Percentiles rank a stretch among this genome's conserved stretches.
These are phyloP conservation scores for Taxidea taxus DNA, from an alignment of 2,113 vertebrate species.

Conservation along the genomic window DNA sequence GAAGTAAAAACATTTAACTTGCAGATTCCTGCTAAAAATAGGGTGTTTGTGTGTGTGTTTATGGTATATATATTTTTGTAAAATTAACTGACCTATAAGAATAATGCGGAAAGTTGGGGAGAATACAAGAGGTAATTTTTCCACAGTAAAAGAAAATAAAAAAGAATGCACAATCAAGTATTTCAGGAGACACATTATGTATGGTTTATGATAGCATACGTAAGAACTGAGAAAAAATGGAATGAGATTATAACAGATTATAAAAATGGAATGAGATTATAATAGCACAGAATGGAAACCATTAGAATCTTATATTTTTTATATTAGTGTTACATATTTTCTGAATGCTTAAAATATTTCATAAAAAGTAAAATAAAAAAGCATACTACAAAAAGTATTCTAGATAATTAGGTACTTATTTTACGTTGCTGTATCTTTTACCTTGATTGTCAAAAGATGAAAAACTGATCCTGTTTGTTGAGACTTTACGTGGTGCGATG, in stretches of 20 bases:
- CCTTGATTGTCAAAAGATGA: not conserved
- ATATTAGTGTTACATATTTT: not conserved
- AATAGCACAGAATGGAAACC: not conserved
- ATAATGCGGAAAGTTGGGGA: not conserved
- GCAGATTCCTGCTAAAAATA: not conserved
- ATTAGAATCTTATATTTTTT: not conserved
- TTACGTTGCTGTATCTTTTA: not conserved
- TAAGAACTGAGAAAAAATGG: not conserved
- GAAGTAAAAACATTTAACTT: constrained; percentile 2
- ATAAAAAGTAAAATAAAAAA: not conserved
- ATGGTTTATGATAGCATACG: not conserved
- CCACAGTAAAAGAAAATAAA: not conserved
- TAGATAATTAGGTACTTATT: not conserved
- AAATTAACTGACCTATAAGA: not conserved
- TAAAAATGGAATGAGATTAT: not conserved
- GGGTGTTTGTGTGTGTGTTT: not conserved
- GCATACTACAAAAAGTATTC: not conserved
- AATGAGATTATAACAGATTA: not conserved
- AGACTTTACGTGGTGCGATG: not conserved
- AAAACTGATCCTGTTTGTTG: not conserved
- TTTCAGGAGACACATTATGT: not conserved
- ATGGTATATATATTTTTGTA: not conserved
- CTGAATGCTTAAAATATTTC: not conserved
- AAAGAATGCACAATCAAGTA: not conserved
- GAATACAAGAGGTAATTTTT: not conserved